Evolutionary conservation across 2,797 vertebrate genomes (phyloP).

Genomic region (Atherinosoma microstoma): DNA sequence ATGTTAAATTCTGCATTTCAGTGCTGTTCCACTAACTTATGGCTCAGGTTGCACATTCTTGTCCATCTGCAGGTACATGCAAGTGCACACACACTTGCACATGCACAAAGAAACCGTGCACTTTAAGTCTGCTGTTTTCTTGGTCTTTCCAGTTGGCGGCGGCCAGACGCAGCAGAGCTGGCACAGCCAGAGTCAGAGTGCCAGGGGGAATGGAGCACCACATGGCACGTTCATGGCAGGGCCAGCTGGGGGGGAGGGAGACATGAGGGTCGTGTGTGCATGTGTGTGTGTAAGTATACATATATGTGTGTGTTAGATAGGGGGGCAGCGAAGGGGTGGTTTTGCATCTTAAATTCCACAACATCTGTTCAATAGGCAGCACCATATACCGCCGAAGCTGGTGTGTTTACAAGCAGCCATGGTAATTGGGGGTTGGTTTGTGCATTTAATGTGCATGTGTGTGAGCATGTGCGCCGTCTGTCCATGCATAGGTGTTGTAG

Average conservation of each 20-base stretch:
- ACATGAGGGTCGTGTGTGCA: constrained; percentile 22
- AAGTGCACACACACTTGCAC: constrained; percentile 31
- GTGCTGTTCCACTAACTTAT: constrained; percentile 35
- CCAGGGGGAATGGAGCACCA: constrained; percentile 85
- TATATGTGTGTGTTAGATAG: constrained; percentile 31
- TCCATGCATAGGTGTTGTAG: constrained; percentile 59
- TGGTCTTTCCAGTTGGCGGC: constrained; percentile 78
- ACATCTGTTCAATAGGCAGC: constrained; percentile 89
- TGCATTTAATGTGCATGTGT: constrained; percentile 50
- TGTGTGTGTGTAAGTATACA: constrained; percentile 11
- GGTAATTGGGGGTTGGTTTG: constrained; percentile 73
- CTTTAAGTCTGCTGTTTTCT: constrained; percentile 76
- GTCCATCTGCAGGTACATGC: constrained; percentile 43
- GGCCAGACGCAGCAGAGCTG: constrained; percentile 80
- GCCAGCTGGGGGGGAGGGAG: constrained; percentile 83
- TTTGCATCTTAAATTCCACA: constrained; percentile 91
- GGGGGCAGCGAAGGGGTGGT: constrained; percentile 55
- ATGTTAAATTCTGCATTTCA: constrained; percentile 28
- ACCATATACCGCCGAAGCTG: constrained; percentile 72
- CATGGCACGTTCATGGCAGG: constrained; percentile 84
- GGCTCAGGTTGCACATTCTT: constrained; percentile 41
- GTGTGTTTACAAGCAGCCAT: constrained; percentile 76
- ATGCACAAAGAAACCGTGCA: constrained; percentile 70
- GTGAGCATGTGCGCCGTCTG: constrained; percentile 65
- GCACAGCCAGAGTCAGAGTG: constrained; percentile 81